Conservation (phyloP, 2,888 invertebrate genomes). For the Chelonus formosanus region DNA sequence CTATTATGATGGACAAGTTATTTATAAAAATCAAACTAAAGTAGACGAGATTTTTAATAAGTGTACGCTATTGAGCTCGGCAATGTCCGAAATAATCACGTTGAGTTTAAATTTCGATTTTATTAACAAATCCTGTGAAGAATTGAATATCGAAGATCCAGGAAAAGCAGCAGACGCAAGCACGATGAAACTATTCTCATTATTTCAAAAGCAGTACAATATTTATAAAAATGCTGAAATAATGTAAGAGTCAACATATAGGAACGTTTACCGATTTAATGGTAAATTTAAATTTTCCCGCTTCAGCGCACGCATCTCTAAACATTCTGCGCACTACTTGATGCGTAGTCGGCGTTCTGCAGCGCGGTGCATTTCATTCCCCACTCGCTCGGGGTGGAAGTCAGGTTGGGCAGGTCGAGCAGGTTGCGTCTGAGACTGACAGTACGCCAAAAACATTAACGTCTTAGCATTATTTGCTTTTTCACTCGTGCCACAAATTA, state of each 20-base stretch:
- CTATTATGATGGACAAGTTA: constrained; percentile 29
- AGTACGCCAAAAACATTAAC: constrained; percentile 10
- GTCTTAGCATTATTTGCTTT: too few relatives aligned
- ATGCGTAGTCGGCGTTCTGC: constrained; percentile 37
- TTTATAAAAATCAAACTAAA: constrained; percentile 44
- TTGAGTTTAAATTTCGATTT: constrained; percentile 48
- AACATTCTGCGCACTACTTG: constrained; percentile 35
- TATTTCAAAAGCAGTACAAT: neutral
- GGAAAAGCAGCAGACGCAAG: too few relatives aligned
- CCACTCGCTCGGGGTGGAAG: constrained; percentile 43
- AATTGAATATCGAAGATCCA: constrained; percentile 32
- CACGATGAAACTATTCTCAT: neutral
- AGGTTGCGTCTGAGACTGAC: constrained; percentile 21
- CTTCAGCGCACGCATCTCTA: constrained; percentile 24
- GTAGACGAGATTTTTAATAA: constrained; percentile 41
- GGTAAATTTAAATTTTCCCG: constrained; percentile 14
- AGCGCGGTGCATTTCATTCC: constrained; percentile 22
- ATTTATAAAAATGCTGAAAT: neutral
- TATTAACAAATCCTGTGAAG: constrained; percentile 43
- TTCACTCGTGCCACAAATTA: too few relatives aligned
- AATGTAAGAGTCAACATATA: neutral
- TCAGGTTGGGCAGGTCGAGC: constrained; percentile 53
- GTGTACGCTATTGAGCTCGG: constrained; percentile 42
- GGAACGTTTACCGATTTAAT: neutral
- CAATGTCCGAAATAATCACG: constrained; percentile 46